Conservation (phyloP, 2,113 vertebrate species). For the Petroica traversi region DNA sequence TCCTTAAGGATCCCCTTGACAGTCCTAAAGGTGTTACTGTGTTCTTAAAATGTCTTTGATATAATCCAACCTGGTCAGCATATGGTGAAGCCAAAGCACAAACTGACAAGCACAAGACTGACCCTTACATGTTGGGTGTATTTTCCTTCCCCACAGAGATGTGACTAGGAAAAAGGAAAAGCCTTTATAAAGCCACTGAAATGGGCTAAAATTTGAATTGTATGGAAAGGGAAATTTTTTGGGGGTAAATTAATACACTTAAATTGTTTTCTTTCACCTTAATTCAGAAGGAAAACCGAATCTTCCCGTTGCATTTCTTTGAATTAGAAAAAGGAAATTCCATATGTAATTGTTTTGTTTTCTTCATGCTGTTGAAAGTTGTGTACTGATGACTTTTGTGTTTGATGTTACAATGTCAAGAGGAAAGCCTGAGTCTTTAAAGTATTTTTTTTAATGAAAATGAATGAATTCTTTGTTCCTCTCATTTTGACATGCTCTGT, state of each 20-base stretch:
- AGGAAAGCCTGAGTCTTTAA: neutral
- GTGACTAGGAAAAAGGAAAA: neutral
- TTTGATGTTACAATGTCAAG: neutral
- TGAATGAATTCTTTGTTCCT: neutral
- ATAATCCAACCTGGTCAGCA: neutral
- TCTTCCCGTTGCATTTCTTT: neutral
- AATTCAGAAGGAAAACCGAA: neutral
- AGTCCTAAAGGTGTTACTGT: neutral
- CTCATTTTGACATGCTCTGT: conserved; percentile 1
- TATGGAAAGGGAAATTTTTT: neutral
- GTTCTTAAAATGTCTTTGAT: neutral
- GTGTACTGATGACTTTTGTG: neutral
- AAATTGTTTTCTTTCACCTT: neutral
- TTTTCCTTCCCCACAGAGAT: neutral
- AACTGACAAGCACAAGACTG: neutral
- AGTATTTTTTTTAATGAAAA: neutral
- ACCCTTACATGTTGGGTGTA: rapidly evolving
- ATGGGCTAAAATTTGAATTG: neutral
- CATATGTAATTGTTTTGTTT: neutral
- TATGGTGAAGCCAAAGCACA: neutral
- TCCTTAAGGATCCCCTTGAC: neutral
- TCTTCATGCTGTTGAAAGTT: neutral
- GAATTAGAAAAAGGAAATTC: neutral
- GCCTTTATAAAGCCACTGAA: neutral
- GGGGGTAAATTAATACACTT: neutral